Conservation (phyloP, 92 coral and sea anemone species). For the Micromussa lordhowensis region DNA sequence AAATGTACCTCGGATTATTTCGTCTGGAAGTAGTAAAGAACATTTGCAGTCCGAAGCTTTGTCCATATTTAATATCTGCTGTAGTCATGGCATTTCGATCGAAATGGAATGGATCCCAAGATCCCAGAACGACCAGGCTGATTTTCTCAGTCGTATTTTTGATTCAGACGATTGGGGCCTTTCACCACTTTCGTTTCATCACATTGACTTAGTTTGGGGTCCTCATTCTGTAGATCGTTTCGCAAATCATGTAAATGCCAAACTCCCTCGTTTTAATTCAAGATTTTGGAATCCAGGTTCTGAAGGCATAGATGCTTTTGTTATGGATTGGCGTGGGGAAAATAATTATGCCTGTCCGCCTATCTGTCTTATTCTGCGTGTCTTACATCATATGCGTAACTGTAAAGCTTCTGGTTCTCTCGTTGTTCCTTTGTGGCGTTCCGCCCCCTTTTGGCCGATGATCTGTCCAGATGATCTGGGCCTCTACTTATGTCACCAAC, state of each 20-base stretch:
- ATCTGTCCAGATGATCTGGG: too few relatives aligned
- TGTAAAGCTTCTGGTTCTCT: too few relatives aligned
- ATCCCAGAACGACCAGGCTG: constrained; percentile 47
- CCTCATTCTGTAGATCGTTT: constrained; percentile 68
- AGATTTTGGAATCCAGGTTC: constrained; percentile 69
- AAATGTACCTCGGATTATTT: constrained; percentile 57
- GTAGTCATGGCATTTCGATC: constrained; percentile 23
- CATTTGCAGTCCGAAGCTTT: constrained; percentile 48
- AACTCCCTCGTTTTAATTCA: constrained; percentile 67
- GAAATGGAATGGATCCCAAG: constrained; percentile 72
- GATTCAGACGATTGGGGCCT: constrained; percentile 73
- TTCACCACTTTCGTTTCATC: constrained; percentile 24
- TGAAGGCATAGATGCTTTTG: constrained; percentile 40
- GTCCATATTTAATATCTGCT: constrained; percentile 50
- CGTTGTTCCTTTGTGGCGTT: too few relatives aligned
- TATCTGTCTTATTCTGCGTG: constrained; percentile 6
- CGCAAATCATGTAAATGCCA: too few relatives aligned
- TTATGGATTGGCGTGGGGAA: constrained; percentile 33
- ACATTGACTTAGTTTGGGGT: constrained; percentile 59
- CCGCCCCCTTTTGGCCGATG: too few relatives aligned
- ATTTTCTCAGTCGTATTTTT: too few relatives aligned
- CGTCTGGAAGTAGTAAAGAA: constrained; percentile 48
- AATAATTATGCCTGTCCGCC: constrained; percentile 73
- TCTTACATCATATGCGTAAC: too few relatives aligned
- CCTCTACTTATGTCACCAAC: too few relatives aligned